A percentile compares a stretch with the other conserved stretches of the same genome.
Evolutionary conservation across 2,797 vertebrate species (phyloP).

Genomic region (Falco rusticolus): DNA sequence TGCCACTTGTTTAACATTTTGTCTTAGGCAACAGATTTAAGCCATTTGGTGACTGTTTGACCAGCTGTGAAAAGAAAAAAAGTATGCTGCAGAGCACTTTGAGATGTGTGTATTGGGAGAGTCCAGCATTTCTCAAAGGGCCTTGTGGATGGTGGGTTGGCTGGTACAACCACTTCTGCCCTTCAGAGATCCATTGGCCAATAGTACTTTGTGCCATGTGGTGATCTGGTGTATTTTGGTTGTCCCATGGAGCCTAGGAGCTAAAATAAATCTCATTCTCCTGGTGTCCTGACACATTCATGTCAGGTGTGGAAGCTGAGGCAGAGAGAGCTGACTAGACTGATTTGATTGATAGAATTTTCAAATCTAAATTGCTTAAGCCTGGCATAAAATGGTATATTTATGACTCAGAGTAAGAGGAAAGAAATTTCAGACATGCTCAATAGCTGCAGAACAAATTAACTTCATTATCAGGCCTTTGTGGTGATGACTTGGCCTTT

Average conservation of each 20-base stretch:
- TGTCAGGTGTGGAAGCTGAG: background rate
- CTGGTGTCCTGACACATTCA: background rate
- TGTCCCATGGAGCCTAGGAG: background rate
- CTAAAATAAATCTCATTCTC: background rate
- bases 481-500: background rate
- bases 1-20: background rate
- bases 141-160: background rate
- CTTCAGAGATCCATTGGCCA: background rate
- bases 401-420: constrained; percentile 2
- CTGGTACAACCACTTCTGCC: background rate
- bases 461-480: background rate
- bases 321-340: background rate
- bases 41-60: background rate
- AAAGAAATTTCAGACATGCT: background rate
- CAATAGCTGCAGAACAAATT: constrained; percentile 8
- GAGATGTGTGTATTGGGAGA: background rate
- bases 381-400: background rate
- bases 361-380: constrained; percentile 15
- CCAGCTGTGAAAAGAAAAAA: background rate
- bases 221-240: background rate
- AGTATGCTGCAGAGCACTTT: background rate
- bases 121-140: background rate
- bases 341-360: constrained; percentile 6
- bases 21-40: background rate
- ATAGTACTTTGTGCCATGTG: background rate